phyloP scores from a whole-genome alignment of 2,888 invertebrate genomes.

The Cenopis cana region DNA sequence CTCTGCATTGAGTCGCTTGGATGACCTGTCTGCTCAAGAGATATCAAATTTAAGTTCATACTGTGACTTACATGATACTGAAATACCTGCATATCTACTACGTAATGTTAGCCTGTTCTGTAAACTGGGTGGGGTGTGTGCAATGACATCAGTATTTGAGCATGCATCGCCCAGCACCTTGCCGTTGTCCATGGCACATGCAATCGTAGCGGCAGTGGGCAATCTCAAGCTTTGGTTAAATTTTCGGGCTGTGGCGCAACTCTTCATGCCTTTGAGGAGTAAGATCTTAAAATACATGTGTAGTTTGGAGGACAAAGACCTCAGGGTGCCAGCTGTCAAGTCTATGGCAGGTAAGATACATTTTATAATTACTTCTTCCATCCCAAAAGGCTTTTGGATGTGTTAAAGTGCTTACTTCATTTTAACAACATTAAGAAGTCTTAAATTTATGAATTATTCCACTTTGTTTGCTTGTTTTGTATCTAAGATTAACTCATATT shows the following conservation, averaged over 20 bases:
- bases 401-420: too few relatives aligned
- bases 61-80: slow-evolving; percentile 97
- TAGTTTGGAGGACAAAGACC: slow-evolving; percentile 95
- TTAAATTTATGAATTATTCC: too few relatives aligned
- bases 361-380: background rate
- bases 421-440: too few relatives aligned
- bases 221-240: slow-evolving; percentile 97
- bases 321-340: slow-evolving; percentile 94
- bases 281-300: slow-evolving; percentile 97
- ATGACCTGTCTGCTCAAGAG: slow-evolving; percentile 94
- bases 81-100: slow-evolving; percentile 95
- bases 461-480: background rate
- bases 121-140: slow-evolving; percentile 94
- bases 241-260: slow-evolving; percentile 94
- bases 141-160: slow-evolving; percentile 95
- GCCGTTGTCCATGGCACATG: slow-evolving; percentile 95
- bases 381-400: background rate
- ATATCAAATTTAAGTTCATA: slow-evolving; percentile 91
- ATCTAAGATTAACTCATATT: background rate
- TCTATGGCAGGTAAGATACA: slow-evolving; percentile 92
- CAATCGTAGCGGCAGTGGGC: slow-evolving; percentile 95
- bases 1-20: slow-evolving; percentile 91
- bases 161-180: slow-evolving; percentile 89
- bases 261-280: slow-evolving; percentile 94
- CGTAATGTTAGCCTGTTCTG: slow-evolving; percentile 97